These are phyloP conservation scores for Seira sanloemensis DNA, from an alignment of 2,888 invertebrate genomes.

Conservation along the genomic window DNA sequence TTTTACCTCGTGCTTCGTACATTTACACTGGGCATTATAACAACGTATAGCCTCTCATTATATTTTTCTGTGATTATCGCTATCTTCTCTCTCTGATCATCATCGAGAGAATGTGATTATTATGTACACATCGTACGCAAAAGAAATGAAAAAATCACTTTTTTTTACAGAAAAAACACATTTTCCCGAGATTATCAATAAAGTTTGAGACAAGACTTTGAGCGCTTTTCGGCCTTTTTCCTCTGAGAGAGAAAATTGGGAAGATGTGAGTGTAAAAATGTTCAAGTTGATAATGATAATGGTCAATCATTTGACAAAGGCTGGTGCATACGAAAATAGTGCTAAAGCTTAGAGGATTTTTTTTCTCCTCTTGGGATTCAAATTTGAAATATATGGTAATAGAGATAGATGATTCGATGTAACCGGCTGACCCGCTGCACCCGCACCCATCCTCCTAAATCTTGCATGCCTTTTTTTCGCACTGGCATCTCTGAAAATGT, in stretches of 20 bases:
- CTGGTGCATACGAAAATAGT: neutral
- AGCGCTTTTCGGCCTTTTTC: neutral
- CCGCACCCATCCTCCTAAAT: conserved; percentile 35
- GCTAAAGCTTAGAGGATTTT: too few relatives aligned
- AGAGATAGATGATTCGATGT: neutral
- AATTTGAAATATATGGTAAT: too few relatives aligned
- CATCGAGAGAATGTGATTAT: neutral
- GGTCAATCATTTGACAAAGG: conserved; percentile 1
- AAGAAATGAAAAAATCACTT: neutral
- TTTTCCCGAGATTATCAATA: conserved; percentile 46
- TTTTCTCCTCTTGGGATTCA: neutral
- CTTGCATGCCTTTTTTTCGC: neutral
- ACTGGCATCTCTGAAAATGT: neutral
- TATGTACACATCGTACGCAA: neutral
- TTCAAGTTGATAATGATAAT: conserved; percentile 55
- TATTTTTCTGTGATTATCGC: conserved; percentile 30
- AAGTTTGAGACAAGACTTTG: conserved; percentile 16
- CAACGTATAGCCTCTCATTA: conserved; percentile 35
- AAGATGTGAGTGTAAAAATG: neutral
- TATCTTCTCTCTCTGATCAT: conserved; percentile 26
- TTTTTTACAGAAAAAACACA: too few relatives aligned
- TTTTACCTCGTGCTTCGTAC: conserved; percentile 41
- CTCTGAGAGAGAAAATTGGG: neutral
- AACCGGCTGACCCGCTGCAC: conserved; percentile 60
- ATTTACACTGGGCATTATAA: conserved; percentile 16